Percentiles rank a stretch among this genome's conserved stretches.
phyloP scores from a whole-genome alignment of 1,140 invertebrate species.

The Megalonaias nervosa region DNA sequence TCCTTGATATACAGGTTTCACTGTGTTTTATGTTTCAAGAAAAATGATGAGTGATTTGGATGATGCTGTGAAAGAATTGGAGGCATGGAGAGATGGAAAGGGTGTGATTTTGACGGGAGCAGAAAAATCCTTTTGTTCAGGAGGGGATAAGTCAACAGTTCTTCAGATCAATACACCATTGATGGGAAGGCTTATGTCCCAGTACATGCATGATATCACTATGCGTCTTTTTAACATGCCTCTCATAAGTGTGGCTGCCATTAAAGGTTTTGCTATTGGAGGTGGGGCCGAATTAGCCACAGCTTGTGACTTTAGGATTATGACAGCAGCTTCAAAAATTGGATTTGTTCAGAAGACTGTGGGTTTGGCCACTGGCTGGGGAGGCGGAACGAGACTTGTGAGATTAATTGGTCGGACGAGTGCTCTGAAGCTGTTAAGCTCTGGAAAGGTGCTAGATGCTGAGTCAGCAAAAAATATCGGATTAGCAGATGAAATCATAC shows the following conservation, averaged over 20 bases:
- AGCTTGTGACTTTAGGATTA: constrained; percentile 76
- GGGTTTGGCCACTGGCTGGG: constrained; percentile 77
- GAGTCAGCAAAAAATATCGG: constrained; percentile 70
- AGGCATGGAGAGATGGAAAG: constrained; percentile 73
- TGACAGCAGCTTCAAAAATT: constrained; percentile 70
- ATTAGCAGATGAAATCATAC: constrained; percentile 58
- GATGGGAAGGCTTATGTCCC: constrained; percentile 72
- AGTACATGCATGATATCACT: constrained; percentile 74
- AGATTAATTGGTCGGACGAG: constrained; percentile 70
- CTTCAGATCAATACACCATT: constrained; percentile 48
- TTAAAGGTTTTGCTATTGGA: constrained; percentile 76
- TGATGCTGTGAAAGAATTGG: constrained; percentile 71
- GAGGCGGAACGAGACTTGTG: constrained; percentile 73
- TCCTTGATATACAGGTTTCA: not conserved
- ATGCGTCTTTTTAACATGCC: constrained; percentile 73
- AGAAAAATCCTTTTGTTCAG: constrained; percentile 76
- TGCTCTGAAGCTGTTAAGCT: constrained; percentile 72
- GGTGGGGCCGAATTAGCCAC: constrained; percentile 77
- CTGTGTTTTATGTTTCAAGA: constrained; percentile 68
- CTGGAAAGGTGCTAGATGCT: constrained; percentile 66
- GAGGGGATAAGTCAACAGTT: constrained; percentile 75
- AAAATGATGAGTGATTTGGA: constrained; percentile 78
- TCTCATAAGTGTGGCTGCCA: constrained; percentile 73
- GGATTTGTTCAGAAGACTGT: constrained; percentile 77
- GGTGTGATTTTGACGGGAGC: constrained; percentile 74